phyloP scores from a whole-genome alignment of 2,888 invertebrate genomes.

The Agrochola circellaris region DNA sequence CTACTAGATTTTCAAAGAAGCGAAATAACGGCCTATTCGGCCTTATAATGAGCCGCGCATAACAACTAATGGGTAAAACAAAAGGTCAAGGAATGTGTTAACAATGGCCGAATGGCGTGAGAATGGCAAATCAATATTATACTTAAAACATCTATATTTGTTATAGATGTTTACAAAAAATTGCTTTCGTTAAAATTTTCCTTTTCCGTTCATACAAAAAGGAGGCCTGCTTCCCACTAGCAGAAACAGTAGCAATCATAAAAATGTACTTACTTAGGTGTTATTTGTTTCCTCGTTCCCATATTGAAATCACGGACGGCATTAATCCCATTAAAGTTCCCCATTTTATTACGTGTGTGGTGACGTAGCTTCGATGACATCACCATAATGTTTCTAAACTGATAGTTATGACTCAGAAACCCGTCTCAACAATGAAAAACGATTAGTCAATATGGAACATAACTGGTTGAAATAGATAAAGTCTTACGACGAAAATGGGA shows the following conservation, averaged over 20 bases:
- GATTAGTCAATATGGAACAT: not conserved
- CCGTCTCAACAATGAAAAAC: not conserved
- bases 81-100: conserved; percentile 44
- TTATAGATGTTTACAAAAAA: not conserved
- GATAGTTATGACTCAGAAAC: not conserved
- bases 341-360: not conserved
- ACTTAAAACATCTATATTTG: conserved; percentile 23
- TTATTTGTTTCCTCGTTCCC: not conserved
- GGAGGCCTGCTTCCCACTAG: too few relatives aligned
- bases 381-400: conserved; percentile 3
- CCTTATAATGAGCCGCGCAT: conserved; percentile 11
- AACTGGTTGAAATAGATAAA: not conserved
- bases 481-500: too few relatives aligned
- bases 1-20: not conserved
- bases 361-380: not conserved
- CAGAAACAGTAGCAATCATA: not conserved
- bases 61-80: conserved; percentile 20
- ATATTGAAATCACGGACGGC: not conserved
- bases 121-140: conserved; percentile 52
- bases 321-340: not conserved
- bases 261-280: too few relatives aligned
- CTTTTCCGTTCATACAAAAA: not conserved
- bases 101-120: conserved; percentile 46
- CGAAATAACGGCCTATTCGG: not conserved
- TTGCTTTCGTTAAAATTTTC: not conserved